phyloP scores from a whole-genome alignment of 23 tunicate species.

The Halocynthia aurantium region DNA sequence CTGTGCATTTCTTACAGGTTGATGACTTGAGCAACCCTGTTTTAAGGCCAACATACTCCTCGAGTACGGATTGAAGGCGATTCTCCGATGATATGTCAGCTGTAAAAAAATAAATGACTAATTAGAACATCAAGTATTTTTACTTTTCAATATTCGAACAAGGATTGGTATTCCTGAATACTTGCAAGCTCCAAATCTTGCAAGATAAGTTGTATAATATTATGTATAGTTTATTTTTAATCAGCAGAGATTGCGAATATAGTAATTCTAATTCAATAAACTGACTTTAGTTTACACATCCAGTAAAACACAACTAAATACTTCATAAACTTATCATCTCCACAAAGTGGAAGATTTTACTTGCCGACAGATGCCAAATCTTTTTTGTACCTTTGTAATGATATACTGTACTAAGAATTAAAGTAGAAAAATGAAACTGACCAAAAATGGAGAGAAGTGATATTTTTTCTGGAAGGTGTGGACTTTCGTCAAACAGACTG shows the following conservation, averaged over 20 bases:
- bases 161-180: neutral
- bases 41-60: conserved; percentile 12
- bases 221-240: too few species aligned
- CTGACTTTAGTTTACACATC: too few species aligned
- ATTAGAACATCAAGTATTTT: neutral
- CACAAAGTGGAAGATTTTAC: too few species aligned
- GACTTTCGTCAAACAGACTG: conserved; percentile 18
- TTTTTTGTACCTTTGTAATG: too few species aligned
- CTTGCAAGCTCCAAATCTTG: too few species aligned
- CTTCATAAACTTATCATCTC: too few species aligned
- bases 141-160: neutral
- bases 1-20: conserved; percentile 1
- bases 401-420: neutral
- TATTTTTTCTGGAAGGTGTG: conserved; percentile 18
- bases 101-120: neutral
- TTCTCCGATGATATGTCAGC: conserved; percentile 26
- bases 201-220: too few species aligned
- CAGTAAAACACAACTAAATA: too few species aligned
- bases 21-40: neutral
- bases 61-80: conserved; percentile 13
- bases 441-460: conserved; percentile 11
- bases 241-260: too few species aligned
- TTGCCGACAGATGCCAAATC: too few species aligned
- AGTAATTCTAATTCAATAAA: too few species aligned
- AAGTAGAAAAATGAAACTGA: neutral